Base-by-base conservation (phyloP, 2,113 vertebrate genomes). In the Phalacrocorax brasilianus region DNA sequence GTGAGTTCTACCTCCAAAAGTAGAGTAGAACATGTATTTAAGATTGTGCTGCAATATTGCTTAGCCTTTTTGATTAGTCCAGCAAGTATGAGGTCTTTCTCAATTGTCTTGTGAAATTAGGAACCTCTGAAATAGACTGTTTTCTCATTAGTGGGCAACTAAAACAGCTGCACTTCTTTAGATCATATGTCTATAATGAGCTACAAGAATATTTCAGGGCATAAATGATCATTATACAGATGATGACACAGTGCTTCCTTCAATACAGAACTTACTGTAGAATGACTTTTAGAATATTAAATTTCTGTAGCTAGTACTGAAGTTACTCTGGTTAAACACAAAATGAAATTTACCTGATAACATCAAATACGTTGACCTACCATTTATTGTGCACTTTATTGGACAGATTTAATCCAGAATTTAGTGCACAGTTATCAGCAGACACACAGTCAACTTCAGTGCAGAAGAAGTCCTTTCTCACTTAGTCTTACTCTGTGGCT, bases 211-310 rank as follows among this genome's bases (percentile, higher is more conserved):
- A 35, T 35, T n/a, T 19, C 38, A 26, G 42, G 47, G 33, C 35
- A 40, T 14, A 2, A 23, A 59, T 4, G 32, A n/a, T 47, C 44
- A 12, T 71, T 27, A 19, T 5, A 33, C 9, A 47, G 45, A 32
- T 4, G n/a, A 3, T 24, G 66, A 5, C 72, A 35, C 22, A 61
- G 62, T 9, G 33, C 15, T 81, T 35, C n/a, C 2, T 17, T 55
- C 45, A 38, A 11, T 0, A 24, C 52, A 53, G 13, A 52, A 24
- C 9, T 70, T 2, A 1, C 16, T 16, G 5, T 47, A 33, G n/a
- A 19, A 40, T 16, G 4, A n/a, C 32, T 38, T 63, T 52, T 12
- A 4, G 24, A 26, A 2, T 1, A 33, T 3, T 33, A 1, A 1
- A 27, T 70, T 12, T 40, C 79, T 53, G 59, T 19, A 45, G 22